These are phyloP conservation scores for Tursiops truncatus DNA, from an alignment of 2,113 vertebrate genomes.

Conservation along the genomic window DNA sequence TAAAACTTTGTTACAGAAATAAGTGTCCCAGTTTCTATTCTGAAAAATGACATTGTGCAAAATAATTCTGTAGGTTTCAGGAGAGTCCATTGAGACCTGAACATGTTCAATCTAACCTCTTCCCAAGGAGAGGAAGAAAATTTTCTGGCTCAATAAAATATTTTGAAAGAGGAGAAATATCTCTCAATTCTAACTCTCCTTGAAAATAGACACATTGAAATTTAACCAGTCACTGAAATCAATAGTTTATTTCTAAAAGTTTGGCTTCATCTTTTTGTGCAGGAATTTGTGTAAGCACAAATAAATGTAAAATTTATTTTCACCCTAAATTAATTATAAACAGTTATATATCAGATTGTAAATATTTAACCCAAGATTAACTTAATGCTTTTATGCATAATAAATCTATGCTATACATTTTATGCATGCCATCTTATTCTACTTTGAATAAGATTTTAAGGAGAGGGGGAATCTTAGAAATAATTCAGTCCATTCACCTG, in stretches of 20 bases:
- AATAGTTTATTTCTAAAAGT: constrained; percentile 36
- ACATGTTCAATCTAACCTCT: neutral
- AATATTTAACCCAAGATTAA: neutral
- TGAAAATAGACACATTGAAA: constrained; percentile 11
- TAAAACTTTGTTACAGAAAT: constrained; percentile 17
- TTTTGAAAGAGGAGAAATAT: constrained; percentile 26
- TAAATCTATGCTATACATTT: neutral
- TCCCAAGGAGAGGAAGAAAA: neutral
- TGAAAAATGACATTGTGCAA: neutral
- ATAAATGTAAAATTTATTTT: constrained; percentile 12
- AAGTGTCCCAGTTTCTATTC: neutral
- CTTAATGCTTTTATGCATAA: neutral
- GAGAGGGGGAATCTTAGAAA: neutral
- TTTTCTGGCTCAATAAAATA: constrained; percentile 16
- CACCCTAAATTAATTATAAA: neutral
- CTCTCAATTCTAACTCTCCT: neutral
- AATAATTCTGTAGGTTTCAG: constrained; percentile 13
- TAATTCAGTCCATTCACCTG: neutral
- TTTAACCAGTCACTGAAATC: constrained; percentile 10
- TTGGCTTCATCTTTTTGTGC: neutral
- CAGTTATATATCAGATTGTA: neutral
- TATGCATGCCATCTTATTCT: neutral
- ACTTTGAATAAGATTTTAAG: constrained; percentile 36
- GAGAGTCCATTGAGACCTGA: neutral
- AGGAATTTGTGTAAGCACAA: constrained; percentile 30